Evolutionary conservation across 1,140 invertebrate genomes (phyloP).

Genomic region (Oedothorax gibbosus): DNA sequence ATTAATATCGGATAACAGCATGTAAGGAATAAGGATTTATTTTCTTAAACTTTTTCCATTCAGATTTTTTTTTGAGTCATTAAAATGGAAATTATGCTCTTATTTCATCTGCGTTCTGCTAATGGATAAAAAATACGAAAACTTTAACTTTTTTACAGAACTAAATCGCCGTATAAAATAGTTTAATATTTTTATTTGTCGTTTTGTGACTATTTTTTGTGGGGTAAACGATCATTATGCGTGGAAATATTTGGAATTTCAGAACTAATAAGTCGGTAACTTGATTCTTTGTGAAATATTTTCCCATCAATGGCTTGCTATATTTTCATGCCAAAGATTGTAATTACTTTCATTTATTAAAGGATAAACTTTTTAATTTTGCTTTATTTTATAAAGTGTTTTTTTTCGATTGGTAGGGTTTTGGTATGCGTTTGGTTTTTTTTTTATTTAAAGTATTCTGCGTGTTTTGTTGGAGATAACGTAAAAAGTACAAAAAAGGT

Average conservation of each 20-base stretch:
- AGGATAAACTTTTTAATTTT: not conserved
- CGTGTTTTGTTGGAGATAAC: too few species aligned
- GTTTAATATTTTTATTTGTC: not conserved
- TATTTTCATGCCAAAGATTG: not conserved
- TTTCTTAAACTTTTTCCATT: not conserved
- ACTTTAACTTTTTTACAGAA: constrained; percentile 1
- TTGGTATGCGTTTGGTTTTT: too few species aligned
- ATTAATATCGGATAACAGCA: constrained; percentile 12
- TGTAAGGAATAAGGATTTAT: not conserved
- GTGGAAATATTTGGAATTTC: constrained; percentile 8
- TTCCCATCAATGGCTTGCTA: not conserved
- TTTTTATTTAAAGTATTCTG: too few species aligned
- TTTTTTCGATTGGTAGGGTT: too few species aligned
- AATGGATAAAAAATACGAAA: too few species aligned
- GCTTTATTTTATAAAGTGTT: too few species aligned
- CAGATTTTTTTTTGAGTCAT: constrained; percentile 4
- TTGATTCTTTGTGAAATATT: not conserved
- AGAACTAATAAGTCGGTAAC: constrained; percentile 22
- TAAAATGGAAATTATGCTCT: constrained; percentile 1
- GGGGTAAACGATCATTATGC: constrained; percentile 3
- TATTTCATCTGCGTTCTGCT: not conserved
- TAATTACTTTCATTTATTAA: not conserved
- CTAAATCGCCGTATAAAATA: constrained; percentile 19
- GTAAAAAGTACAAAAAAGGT: too few species aligned
- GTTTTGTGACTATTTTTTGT: not conserved